Base-by-base conservation (phyloP, 2,797 vertebrate genomes). In the Loris lydekkerianus region DNA sequence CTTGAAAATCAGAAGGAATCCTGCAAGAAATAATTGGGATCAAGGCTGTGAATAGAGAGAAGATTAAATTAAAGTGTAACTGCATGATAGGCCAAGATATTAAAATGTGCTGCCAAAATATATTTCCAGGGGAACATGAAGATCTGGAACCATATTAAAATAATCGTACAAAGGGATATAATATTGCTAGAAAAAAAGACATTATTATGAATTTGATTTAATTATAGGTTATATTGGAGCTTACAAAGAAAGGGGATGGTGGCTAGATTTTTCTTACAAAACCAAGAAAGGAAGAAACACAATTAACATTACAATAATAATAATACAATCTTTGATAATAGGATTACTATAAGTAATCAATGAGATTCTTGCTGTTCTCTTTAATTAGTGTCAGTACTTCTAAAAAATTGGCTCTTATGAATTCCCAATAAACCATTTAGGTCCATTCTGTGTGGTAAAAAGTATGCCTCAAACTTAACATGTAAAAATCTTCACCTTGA, bases 61-160 rank as follows among this genome's bases (percentile, higher is more conserved):
- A 65, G 46, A 81, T 89, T 91, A 81, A 89, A 80, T 67, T n/a
- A 84, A 93, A 72, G n/a, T 72, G 15, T 40, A 92, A 95, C 93
- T 69, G 14, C 11, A 88, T 37, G 40, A 86, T 91, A 15, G 21
- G 17, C 95, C 72, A 90, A 84, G 82, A 90, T 27, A 92, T 84
- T 56, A 97, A 58, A 97, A 89, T 5, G 61, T 21, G 3, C 9
- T 96, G 15, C 18, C 2, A 94, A 96, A 97, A 93, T 88, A 87
- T 81, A 2, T 3, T 92, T 84, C 7, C 29, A 20, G 5, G 0
- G 63, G 21, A 97, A 96, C 97, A 10, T 2, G 34, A 98, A 97
- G 78, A 86, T 94, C 46, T 95, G 75, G 92, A 34, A 84, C 72
- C 75, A 95, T 95, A 80, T 97, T 96, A 88, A 92, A 98, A 96